Evolutionary conservation across 2,113 vertebrate genomes (phyloP).

Genomic region (Orycteropus afer): DNA sequence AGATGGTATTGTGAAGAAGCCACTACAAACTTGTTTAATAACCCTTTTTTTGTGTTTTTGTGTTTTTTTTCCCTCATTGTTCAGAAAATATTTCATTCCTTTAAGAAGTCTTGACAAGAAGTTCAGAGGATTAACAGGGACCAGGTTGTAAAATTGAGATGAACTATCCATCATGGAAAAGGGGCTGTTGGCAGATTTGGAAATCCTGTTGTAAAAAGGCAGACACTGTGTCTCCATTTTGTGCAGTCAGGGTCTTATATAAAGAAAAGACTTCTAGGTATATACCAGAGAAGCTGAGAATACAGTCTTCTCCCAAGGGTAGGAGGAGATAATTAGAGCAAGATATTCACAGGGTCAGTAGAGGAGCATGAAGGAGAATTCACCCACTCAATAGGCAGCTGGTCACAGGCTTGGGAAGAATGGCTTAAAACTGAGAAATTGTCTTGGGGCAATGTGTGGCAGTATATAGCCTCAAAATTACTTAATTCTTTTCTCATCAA

Average conservation of each 20-base stretch:
- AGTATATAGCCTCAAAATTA: not conserved
- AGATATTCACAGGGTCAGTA: not conserved
- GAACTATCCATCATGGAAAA: not conserved
- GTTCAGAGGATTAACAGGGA: constrained; percentile 27
- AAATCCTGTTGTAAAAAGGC: not conserved
- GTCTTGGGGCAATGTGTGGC: not conserved
- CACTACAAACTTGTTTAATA: constrained; percentile 49
- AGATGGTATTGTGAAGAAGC: constrained; percentile 39
- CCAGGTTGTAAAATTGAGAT: constrained; percentile 28
- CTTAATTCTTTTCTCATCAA: not conserved
- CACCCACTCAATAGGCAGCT: not conserved
- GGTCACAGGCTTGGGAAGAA: not conserved
- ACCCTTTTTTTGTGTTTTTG: constrained; percentile 52
- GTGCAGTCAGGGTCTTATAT: not conserved
- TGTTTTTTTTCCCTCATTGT: not conserved
- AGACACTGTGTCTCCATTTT: not conserved
- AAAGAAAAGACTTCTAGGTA: not conserved
- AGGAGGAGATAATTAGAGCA: not conserved
- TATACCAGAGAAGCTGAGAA: constrained; percentile 8
- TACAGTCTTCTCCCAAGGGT: not conserved
- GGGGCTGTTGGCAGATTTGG: not conserved
- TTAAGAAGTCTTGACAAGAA: constrained; percentile 42
- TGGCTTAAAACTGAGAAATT: not conserved
- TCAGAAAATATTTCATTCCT: constrained; percentile 48
- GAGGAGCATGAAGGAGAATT: not conserved